Evolutionary conservation across 2,888 invertebrate species (phyloP).

Genomic region (Lymantria dispar): DNA sequence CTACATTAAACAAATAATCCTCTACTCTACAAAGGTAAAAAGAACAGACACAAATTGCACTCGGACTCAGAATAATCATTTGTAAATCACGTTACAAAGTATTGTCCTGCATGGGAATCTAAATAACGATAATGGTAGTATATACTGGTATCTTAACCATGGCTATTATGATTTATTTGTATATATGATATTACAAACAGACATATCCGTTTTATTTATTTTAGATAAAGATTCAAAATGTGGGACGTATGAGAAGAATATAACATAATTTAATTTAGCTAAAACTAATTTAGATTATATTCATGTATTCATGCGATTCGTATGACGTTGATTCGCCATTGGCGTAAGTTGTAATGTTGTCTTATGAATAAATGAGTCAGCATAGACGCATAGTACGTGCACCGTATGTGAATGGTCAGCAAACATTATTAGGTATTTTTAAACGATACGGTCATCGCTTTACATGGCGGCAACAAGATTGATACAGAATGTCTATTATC

Average conservation of each 20-base stretch:
- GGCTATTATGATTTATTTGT: too few relatives aligned
- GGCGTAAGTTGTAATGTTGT: conserved; percentile 35
- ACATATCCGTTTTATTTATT: too few relatives aligned
- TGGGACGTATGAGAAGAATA: neutral
- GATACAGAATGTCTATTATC: conserved; percentile 10
- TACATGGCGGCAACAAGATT: conserved; percentile 24
- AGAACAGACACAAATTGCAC: too few relatives aligned
- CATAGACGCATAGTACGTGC: conserved; percentile 22
- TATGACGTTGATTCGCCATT: conserved; percentile 30
- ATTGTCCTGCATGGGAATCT: too few relatives aligned
- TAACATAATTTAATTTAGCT: neutral
- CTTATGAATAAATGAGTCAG: conserved; percentile 37
- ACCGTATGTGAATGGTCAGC: conserved; percentile 31
- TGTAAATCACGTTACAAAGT: too few relatives aligned
- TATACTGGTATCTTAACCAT: too few relatives aligned
- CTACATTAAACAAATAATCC: too few relatives aligned
- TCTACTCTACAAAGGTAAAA: too few relatives aligned
- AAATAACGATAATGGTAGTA: too few relatives aligned
- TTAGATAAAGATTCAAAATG: too few relatives aligned
- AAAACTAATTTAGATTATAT: neutral
- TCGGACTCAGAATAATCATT: too few relatives aligned
- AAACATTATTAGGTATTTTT: conserved; percentile 25
- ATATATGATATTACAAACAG: too few relatives aligned
- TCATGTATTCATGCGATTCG: conserved; percentile 1
- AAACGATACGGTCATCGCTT: conserved; percentile 23